These are phyloP conservation scores for Archilochus colubris DNA, from an alignment of 2,113 vertebrate species.

Conservation along the genomic window DNA sequence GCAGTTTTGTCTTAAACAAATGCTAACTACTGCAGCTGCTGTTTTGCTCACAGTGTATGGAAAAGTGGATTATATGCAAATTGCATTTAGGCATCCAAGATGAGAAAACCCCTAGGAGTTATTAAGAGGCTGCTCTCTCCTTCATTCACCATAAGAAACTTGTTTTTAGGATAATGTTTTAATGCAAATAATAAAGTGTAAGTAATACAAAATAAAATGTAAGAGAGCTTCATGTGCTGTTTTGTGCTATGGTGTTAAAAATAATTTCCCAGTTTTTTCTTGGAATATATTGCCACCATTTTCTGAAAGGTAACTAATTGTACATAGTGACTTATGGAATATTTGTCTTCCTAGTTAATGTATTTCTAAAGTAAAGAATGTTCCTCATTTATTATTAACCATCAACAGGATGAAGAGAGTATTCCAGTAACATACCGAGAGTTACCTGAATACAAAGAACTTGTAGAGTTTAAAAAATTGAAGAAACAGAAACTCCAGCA, in stretches of 20 bases:
- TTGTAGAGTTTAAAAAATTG: constrained; percentile 92
- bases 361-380: not conserved
- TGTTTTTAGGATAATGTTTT: not conserved
- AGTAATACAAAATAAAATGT: not conserved
- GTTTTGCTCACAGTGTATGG: not conserved
- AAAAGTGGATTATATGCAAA: not conserved
- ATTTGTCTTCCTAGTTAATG: not conserved
- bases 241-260: not conserved
- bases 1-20: not conserved
- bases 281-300: not conserved
- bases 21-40: not conserved
- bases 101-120: not conserved
- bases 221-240: not conserved
- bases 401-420: constrained; percentile 89
- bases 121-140: not conserved
- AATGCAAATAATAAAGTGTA: not conserved
- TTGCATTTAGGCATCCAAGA: not conserved
- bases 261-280: not conserved
- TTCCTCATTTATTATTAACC: not conserved
- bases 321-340: not conserved
- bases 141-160: not conserved
- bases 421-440: constrained; percentile 87
- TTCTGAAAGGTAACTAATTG: not conserved
- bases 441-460: constrained; percentile 95
- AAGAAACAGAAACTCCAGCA: constrained; percentile 93